Conservation (phyloP, 1,140 invertebrate species). For the Gonatopus flavifemur region DNA sequence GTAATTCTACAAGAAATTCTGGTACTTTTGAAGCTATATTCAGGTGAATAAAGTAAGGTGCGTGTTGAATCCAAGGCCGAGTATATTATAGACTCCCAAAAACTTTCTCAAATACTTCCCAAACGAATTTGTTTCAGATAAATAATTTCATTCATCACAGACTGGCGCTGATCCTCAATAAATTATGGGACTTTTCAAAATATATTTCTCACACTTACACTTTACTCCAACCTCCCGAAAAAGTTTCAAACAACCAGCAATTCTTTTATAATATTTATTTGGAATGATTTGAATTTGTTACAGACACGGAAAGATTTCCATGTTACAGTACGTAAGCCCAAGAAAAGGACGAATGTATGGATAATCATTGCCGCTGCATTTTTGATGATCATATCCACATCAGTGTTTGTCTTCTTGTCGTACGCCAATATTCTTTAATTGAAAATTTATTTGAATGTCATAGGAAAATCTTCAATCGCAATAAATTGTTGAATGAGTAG, state of each 20-base stretch:
- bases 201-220: not conserved
- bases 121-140: too few relatives aligned
- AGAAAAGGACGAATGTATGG: conserved; percentile 14
- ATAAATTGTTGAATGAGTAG: not conserved
- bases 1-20: too few relatives aligned
- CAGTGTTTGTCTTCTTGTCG: conserved; percentile 15
- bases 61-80: too few relatives aligned
- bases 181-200: conserved; percentile 8
- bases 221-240: not conserved
- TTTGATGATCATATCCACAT: conserved; percentile 12
- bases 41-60: too few relatives aligned
- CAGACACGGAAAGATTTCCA: conserved; percentile 29
- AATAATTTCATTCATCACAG: too few relatives aligned
- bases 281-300: too few relatives aligned
- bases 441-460: not conserved
- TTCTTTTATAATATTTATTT: not conserved
- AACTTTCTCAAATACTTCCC: too few relatives aligned
- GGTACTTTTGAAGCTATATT: too few relatives aligned
- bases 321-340: not conserved
- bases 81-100: conserved; percentile 1
- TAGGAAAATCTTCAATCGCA: not conserved
- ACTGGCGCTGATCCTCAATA: not conserved
- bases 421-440: conserved; percentile 20
- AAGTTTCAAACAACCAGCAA: not conserved
- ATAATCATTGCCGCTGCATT: not conserved